Evolutionary conservation across 1,140 invertebrate species (phyloP).

Genomic region (Brachionus manjavacas): DNA sequence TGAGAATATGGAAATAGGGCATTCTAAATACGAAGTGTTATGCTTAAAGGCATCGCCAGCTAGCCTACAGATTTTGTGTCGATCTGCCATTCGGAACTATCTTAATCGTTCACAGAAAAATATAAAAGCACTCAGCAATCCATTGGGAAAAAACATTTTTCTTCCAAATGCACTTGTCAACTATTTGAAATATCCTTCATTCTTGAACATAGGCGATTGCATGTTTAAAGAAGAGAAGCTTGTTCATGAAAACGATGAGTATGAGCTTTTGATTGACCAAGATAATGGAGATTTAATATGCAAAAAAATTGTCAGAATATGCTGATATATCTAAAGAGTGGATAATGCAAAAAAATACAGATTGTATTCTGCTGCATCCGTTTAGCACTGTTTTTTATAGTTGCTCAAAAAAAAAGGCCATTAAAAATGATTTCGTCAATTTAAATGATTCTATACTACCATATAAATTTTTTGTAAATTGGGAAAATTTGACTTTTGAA

Average conservation of each 20-base stretch:
- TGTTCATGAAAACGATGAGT: constrained; percentile 21
- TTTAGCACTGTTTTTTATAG: constrained; percentile 4
- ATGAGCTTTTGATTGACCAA: neutral
- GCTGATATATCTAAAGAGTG: neutral
- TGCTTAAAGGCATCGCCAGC: constrained; percentile 24
- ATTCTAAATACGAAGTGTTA: neutral
- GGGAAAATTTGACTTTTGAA: constrained; percentile 23
- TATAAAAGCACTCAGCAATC: neutral
- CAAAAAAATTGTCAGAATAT: neutral
- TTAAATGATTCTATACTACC: neutral
- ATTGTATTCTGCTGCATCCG: neutral
- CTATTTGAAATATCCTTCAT: constrained; percentile 21
- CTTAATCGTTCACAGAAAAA: constrained; percentile 21
- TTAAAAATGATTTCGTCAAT: neutral
- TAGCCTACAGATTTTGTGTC: neutral
- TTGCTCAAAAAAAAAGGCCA: neutral
- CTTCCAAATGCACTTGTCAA: neutral
- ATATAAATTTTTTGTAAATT: constrained; percentile 33
- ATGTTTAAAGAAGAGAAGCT: constrained; percentile 15
- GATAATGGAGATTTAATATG: neutral
- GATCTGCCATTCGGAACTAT: neutral
- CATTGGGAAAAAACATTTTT: neutral
- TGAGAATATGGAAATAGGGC: constrained; percentile 9
- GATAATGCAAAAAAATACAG: neutral
- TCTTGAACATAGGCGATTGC: neutral